A percentile compares a stretch with the other conserved stretches of the same genome.
Evolutionary conservation across 2,888 invertebrate genomes (phyloP).

Genomic region (Heliconius charithonia): DNA sequence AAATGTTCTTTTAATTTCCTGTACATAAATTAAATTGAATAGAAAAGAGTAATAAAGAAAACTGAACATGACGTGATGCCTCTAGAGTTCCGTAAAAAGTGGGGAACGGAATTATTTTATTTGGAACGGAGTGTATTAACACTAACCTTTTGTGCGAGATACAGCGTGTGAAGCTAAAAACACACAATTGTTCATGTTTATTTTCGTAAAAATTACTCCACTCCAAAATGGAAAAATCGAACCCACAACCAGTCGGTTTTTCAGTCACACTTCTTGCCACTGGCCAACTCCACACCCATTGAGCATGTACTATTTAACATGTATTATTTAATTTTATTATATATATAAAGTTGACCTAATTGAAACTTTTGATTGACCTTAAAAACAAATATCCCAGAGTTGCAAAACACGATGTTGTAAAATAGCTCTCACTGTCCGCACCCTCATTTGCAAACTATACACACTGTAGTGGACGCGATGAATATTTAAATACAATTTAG

Average conservation of each 20-base stretch:
- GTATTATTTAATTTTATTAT: neutral
- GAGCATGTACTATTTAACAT: neutral
- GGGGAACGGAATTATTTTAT: too few species aligned
- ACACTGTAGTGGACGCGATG: slow-evolving; percentile 47
- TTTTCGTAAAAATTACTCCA: neutral
- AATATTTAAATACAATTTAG: slow-evolving; percentile 21
- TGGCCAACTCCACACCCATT: too few species aligned
- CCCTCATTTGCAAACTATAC: slow-evolving; percentile 60
- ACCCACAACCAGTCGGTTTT: too few species aligned
- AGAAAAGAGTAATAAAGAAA: neutral
- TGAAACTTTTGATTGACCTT: slow-evolving; percentile 44
- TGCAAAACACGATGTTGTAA: slow-evolving; percentile 57
- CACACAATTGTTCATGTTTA: neutral
- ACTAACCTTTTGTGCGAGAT: too few species aligned
- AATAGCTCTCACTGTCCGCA: slow-evolving; percentile 65
- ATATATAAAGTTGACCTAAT: slow-evolving; percentile 12
- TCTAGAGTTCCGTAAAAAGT: too few species aligned
- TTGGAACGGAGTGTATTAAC: too few species aligned
- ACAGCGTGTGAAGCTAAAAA: too few species aligned
- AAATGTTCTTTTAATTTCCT: neutral
- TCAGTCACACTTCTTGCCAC: too few species aligned
- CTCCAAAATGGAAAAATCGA: too few species aligned
- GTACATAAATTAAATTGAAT: neutral
- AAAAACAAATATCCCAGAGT: slow-evolving; percentile 54
- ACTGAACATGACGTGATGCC: neutral